These are phyloP conservation scores for Polypedilum pembai DNA, from an alignment of 1,140 invertebrate genomes.

Conservation along the genomic window DNA sequence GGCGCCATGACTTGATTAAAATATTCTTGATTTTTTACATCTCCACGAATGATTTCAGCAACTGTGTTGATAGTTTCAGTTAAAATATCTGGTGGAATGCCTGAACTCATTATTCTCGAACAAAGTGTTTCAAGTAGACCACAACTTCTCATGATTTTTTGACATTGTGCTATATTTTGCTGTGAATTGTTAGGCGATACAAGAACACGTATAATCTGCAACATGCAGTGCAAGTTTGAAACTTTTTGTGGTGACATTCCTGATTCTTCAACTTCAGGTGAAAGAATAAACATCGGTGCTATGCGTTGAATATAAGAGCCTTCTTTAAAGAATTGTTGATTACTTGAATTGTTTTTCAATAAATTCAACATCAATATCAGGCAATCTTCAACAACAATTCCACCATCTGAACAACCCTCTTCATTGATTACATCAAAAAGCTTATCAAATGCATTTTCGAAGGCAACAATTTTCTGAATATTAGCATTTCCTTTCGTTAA, in stretches of 20 bases:
- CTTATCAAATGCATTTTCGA: conserved; percentile 97
- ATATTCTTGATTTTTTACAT: conserved; percentile 85
- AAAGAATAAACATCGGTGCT: conserved; percentile 75
- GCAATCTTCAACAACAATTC: conserved; percentile 98
- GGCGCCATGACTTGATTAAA: conserved; percentile 88
- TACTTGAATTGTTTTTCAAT: conserved; percentile 90
- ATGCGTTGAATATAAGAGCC: conserved; percentile 87
- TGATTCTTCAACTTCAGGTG: conserved; percentile 60
- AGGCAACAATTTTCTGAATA: conserved; percentile 99
- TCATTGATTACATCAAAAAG: conserved; percentile 87
- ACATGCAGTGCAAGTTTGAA: conserved; percentile 84
- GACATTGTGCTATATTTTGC: conserved; percentile 66
- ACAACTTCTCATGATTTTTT: conserved; percentile 78
- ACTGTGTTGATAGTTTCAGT: conserved; percentile 95
- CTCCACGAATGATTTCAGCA: conserved; percentile 89
- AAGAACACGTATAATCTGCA: conserved; percentile 81
- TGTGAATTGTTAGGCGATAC: conserved; percentile 83
- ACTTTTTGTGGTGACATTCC: conserved; percentile 93
- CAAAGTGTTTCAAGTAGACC: conserved; percentile 77
- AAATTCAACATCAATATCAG: conserved; percentile 90
- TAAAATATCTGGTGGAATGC: conserved; percentile 92
- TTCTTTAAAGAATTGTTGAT: conserved; percentile 98
- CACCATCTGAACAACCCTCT: conserved; percentile 91
- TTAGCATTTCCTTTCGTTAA: conserved; percentile 94
- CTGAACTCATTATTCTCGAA: conserved; percentile 85